Conservation (phyloP, 2,888 invertebrate species). For the Meiosimyza decipiens region DNA sequence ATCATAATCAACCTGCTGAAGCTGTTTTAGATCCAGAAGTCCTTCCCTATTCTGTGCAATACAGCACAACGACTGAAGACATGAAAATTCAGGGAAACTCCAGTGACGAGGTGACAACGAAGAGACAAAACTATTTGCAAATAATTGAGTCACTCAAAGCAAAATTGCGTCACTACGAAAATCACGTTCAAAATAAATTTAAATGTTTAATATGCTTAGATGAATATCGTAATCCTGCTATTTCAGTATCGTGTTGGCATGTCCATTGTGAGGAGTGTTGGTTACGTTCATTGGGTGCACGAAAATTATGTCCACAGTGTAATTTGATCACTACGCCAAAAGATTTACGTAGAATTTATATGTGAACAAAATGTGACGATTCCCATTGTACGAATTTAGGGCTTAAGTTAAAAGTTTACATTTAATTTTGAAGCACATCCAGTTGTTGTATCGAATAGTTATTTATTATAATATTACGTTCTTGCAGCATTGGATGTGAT, state of each 20-base stretch:
- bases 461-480: neutral
- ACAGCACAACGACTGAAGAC: neutral
- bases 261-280: conserved; percentile 91
- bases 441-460: conserved; percentile 6
- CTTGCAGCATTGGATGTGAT: neutral
- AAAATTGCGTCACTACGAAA: conserved; percentile 81
- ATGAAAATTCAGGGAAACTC: neutral
- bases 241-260: conserved; percentile 96
- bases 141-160: conserved; percentile 80
- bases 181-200: conserved; percentile 72
- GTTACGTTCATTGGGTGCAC: conserved; percentile 79
- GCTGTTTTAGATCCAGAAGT: conserved; percentile 30
- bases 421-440: conserved; percentile 15
- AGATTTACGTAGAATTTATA: conserved; percentile 88
- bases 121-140: conserved; percentile 50
- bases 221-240: conserved; percentile 85
- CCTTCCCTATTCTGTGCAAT: conserved; percentile 56
- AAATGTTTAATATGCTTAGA: conserved; percentile 93
- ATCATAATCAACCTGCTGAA: conserved; percentile 42
- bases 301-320: conserved; percentile 94
- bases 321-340: conserved; percentile 91
- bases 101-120: conserved; percentile 7
- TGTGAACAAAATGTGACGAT: conserved; percentile 68
- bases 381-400: conserved; percentile 4
- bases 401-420: conserved; percentile 6